Base-by-base conservation (phyloP, 2,888 invertebrate species). In the Cerceris ruficornis region DNA sequence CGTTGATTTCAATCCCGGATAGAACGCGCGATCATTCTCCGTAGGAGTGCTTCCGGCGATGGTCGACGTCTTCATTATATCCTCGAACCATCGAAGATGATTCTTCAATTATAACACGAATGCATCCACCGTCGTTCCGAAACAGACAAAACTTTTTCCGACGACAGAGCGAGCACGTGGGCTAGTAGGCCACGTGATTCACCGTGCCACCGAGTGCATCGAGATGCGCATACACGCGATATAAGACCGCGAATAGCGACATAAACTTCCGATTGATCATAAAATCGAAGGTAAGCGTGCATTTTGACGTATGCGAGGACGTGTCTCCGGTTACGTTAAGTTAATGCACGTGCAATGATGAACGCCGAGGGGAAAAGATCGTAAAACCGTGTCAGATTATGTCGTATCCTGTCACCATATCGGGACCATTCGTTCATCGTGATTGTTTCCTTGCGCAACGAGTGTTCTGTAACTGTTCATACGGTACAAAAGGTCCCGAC, bases 51-150 rank as follows among this genome's bases (percentile, higher is more conserved):
- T 67, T 68, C 58, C 61, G 71, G 77, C 76, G 49, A 74, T 75
- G 77, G 82, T 87, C 77, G 87, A 87, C 86, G 79, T 87, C 87
- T 88, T 88, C 83, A 85, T 86, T 82, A 78, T 59, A 74, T 60
- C 57, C 76, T 55, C 66, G 67, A 71, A 52, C 68, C 52, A 57
- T 14, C 43, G 52, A 41, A 66, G 75, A 62, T 76, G 69, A 41
- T 72, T 42, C 43, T 15, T 2, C n/a, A 14, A 49, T 2, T 28
- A 54, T 58, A 52, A 9, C 55, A 49, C 49, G 46, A 42, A n/a
- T 49, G 7, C 39, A 7, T 54, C 41, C n/a, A 8, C 7, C 7
- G 0, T n/a, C 7, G 0, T 7, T 17, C 5, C 4, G 9, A 59
- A 54, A 52, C 5, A 57, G 85, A 83, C 86, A 80, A 86, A 75